These are phyloP conservation scores for Oasisia sp. DNA, from an alignment of 2,888 invertebrate genomes.

Conservation along the genomic window DNA sequence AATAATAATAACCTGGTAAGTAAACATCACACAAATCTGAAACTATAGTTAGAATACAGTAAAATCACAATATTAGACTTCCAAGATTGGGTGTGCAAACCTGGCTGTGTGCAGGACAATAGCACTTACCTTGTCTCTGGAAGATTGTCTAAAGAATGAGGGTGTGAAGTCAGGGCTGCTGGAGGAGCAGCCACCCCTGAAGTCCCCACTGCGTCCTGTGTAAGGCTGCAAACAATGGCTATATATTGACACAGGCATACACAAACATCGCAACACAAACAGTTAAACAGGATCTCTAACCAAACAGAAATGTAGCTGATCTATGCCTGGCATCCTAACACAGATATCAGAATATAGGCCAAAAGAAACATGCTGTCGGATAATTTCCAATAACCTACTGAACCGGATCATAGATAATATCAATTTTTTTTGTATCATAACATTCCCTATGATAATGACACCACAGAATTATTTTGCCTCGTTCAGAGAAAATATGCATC, in stretches of 20 bases:
- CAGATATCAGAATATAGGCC: background rate
- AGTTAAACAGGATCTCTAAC: background rate
- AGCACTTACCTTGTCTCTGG: background rate
- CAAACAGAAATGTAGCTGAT: background rate
- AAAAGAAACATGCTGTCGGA: background rate
- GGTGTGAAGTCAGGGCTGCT: constrained; percentile 40
- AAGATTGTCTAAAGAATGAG: background rate
- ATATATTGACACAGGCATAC: background rate
- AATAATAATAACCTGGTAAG: no score
- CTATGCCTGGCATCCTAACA: background rate
- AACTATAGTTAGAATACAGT: background rate
- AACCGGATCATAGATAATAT: background rate
- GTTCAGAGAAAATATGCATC: no score
- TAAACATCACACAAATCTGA: no score
- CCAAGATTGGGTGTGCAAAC: background rate
- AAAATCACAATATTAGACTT: background rate
- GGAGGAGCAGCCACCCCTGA: constrained; percentile 18
- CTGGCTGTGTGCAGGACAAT: no score
- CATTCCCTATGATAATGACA: background rate
- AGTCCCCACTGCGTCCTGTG: constrained; percentile 19
- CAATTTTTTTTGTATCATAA: background rate
- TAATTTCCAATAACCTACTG: constrained; percentile 4
- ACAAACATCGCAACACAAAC: background rate
- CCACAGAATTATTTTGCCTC: no score
- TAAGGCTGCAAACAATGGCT: background rate